Evolutionary conservation across 2,113 vertebrate genomes (phyloP).

Genomic region (Bambusicola thoracicus): DNA sequence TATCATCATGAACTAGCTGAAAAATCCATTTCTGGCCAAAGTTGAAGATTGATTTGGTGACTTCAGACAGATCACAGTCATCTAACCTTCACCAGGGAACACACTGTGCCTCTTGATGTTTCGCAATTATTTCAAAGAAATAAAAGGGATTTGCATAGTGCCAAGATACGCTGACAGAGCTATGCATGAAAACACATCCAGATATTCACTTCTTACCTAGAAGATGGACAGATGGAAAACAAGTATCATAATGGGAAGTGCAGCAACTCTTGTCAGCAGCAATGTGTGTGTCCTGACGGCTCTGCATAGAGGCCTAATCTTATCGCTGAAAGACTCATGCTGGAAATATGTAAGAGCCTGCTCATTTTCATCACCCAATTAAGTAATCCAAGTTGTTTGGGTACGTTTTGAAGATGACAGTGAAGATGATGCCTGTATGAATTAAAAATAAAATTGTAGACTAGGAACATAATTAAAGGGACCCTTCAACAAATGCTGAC

Average conservation of each 20-base stretch:
- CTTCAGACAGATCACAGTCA: background rate
- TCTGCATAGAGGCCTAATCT: background rate
- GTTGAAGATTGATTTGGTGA: background rate
- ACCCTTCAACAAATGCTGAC: background rate
- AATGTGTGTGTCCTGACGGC: background rate
- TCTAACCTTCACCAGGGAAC: background rate
- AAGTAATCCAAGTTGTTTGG: background rate
- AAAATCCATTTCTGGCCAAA: background rate
- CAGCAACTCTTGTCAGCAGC: background rate
- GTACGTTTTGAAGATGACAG: background rate
- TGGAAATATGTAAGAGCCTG: accelerated
- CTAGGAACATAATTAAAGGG: slow-evolving; percentile 17
- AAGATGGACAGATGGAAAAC: background rate
- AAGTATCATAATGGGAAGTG: background rate
- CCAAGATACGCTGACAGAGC: background rate
- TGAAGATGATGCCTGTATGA: background rate
- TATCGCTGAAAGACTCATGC: background rate
- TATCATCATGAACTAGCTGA: background rate
- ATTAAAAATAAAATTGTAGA: background rate
- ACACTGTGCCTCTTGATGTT: background rate
- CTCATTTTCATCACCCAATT: background rate
- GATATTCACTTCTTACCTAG: background rate
- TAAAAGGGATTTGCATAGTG: background rate
- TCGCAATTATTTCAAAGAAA: background rate
- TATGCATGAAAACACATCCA: background rate